Base-by-base conservation (phyloP, 1,140 invertebrate species). In the Octopus sinensis region DNA sequence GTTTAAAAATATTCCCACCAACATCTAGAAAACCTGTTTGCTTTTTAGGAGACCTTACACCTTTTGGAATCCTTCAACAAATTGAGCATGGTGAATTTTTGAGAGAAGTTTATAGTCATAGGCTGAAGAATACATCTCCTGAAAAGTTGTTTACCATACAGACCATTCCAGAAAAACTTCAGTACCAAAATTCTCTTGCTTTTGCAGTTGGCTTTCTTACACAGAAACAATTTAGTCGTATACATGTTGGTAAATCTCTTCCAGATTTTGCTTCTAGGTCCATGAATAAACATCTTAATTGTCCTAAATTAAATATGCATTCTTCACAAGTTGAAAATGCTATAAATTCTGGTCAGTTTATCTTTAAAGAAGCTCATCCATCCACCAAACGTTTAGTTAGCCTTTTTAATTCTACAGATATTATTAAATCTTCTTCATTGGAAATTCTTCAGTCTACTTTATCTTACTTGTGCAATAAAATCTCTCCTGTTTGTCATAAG, bases 341-440 rank as follows among this genome's bases (percentile, higher is more conserved):
- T n/a, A 73, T 73, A 73, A 73, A 73, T 73, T 73, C 68, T 73
- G 68, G 68, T 73, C 7, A 5, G 68, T 73, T n/a, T 73, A 13
- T 73, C 4, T 73, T n/a, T 23, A 73, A 73, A 23, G 30, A 23
- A 13, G 68, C 7, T 0, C 68, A 73, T 13, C 68, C 68, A n/a
- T 73, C 68, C 30, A 73, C 68, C 5, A 9, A 73, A 23, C 5
- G 30, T n/a, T 17, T 73, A 73, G 68, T 23, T n/a, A 73, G 30
- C 5, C 68, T 73, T 73, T 73, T 73, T 73, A 73, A 17, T n/a
- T 73, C 5, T 73, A 13, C 17, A 73, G 17, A 9, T 17, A 23
- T 73, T 5, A 17, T 17, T 6, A 73, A 73, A 17, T 73, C 68
- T 23, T 73, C 68, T 73, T 13, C 68, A n/a, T 23, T 73, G 5